A percentile compares a stretch with the other conserved stretches of the same genome.
These are phyloP conservation scores for Copsychus sechellarum DNA, from an alignment of 2,113 vertebrate species.

Conservation along the genomic window DNA sequence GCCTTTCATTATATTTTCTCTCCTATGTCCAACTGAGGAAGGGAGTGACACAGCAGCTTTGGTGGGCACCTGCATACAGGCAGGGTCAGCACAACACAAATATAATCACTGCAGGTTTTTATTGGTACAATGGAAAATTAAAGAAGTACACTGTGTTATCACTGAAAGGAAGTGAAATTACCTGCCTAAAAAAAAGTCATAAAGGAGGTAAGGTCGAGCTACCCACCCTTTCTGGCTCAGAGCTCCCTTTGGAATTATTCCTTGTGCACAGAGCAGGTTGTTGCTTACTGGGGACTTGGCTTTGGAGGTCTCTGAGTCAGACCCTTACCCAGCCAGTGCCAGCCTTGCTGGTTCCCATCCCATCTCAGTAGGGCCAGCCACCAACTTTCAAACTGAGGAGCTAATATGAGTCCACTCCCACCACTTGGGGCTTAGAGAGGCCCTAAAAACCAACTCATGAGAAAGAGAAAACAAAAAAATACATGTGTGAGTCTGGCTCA, in stretches of 20 bases:
- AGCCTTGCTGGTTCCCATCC: background rate
- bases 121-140: background rate
- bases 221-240: fast-evolving
- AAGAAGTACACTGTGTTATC: background rate
- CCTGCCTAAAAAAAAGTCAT: background rate
- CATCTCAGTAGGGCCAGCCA: background rate
- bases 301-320: background rate
- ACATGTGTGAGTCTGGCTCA: fast-evolving
- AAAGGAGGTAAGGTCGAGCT: fast-evolving
- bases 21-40: background rate
- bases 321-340: background rate
- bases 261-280: background rate
- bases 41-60: background rate
- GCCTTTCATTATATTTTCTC: background rate
- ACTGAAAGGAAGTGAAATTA: background rate
- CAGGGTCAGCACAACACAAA: background rate
- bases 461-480: background rate
- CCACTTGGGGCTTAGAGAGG: fast-evolving
- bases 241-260: background rate
- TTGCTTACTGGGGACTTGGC: background rate
- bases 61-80: background rate
- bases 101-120: background rate
- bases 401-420: background rate
- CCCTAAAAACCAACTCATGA: background rate
- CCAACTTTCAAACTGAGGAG: fast-evolving